Evolutionary conservation across 1,140 invertebrate species (phyloP), one percentile per base, ranked within the genome.

Genomic region (Stenopsyche tienmushanensis): DNA sequence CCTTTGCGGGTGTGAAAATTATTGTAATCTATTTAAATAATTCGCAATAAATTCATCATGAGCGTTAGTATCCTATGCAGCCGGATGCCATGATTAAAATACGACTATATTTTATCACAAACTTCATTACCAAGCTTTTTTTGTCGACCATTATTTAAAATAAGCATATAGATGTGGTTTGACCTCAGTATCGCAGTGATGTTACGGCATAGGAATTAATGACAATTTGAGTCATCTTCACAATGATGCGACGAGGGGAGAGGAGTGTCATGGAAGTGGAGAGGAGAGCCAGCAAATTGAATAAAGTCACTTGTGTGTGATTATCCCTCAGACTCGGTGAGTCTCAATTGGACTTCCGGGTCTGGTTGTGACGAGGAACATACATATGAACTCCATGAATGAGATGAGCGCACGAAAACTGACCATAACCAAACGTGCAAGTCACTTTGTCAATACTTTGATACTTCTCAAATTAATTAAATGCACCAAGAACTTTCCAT

Each of bases 291-390:
- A 29, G 34, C 39, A 57, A 57, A 57, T 57, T 57, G 54, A 57
- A 57, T 57, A 57, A 57, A 57, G 26, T 57, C 54, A 57, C 54
- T 57, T 57, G 34, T 57, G 54, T 57, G 54, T 57, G 54, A 57
- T 57, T 57, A 57, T 57, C 54, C 54, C 39, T 20, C 54, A 57
- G 54, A 41, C 54, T 42, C 21, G 54, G 15, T 29, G 54, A 34
- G 54, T 15, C 54, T 57, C 54, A 57, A 57, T 57, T 57, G 54
- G 21, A 57, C 54, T 57, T 57, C 54, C 54, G 54, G 54, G 54
- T 57, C 54, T 21, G 23, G 9, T 29, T 24, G 18, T 53, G 50
- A 53, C 23, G 21, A 18, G 10, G n/a, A n/a, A n/a, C 20, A 15
- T 26, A 13, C 50, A 25, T 9, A 18, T 25, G 23, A n/a, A n/a